Conservation (phyloP, 2,113 vertebrate genomes). For the Scomber scombrus region DNA sequence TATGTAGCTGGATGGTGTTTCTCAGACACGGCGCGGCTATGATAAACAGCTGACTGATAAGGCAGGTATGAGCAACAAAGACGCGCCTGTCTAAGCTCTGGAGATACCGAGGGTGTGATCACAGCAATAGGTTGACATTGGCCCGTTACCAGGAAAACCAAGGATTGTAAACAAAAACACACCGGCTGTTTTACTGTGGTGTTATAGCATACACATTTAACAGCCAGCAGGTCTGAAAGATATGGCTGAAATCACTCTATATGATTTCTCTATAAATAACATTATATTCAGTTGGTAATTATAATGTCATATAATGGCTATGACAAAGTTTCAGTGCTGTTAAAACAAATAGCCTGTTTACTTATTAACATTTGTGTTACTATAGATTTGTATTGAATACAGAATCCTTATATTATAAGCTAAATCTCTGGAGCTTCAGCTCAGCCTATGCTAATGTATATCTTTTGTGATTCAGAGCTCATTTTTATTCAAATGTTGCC, state of each 20-base stretch:
- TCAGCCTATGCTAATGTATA: background rate
- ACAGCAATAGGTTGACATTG: slow-evolving; percentile 60
- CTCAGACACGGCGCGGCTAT: slow-evolving; percentile 8
- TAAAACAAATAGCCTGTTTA: background rate
- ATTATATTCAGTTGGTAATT: background rate
- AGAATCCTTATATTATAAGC: no score
- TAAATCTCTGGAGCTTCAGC: background rate
- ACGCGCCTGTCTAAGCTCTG: slow-evolving; percentile 39
- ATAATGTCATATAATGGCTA: no score
- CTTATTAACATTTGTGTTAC: background rate
- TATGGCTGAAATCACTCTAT: slow-evolving; percentile 16
- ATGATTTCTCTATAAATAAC: background rate
- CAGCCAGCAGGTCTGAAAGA: slow-evolving; percentile 32
- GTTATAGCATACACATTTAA: slow-evolving; percentile 30
- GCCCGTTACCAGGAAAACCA: slow-evolving; percentile 48
- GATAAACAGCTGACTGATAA: slow-evolving; percentile 26
- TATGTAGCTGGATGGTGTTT: slow-evolving; percentile 7
- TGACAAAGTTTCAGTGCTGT: background rate
- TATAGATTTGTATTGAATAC: background rate
- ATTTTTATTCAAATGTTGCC: slow-evolving; percentile 8
- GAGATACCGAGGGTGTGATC: slow-evolving; percentile 56
- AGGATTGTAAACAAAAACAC: slow-evolving; percentile 60
- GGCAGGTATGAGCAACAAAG: slow-evolving; percentile 31
- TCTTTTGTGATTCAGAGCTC: background rate
- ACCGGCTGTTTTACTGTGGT: slow-evolving; percentile 45